Conservation (phyloP, 1,140 invertebrate species). For the Drosophila erecta region DNA sequence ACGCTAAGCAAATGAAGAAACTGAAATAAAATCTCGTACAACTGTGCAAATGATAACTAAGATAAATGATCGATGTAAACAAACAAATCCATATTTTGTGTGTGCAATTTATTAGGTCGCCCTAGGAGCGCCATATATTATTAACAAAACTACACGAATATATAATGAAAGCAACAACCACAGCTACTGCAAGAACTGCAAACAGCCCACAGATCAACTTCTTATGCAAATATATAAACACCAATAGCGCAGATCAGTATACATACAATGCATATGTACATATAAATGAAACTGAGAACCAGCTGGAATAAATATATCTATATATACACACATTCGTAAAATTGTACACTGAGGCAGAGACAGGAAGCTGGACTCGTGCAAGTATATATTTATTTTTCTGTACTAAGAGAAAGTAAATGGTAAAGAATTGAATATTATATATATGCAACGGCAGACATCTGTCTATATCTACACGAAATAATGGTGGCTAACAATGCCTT, state of each 20-base stretch:
- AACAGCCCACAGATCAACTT: constrained; percentile 75
- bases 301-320: constrained; percentile 49
- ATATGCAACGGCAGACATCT: constrained; percentile 19
- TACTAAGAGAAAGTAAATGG: constrained; percentile 45
- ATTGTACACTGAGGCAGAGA: constrained; percentile 35
- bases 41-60: constrained; percentile 49
- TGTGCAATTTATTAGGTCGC: constrained; percentile 62
- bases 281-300: constrained; percentile 37
- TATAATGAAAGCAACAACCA: constrained; percentile 16
- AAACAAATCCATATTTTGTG: constrained; percentile 73
- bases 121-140: constrained; percentile 37
- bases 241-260: constrained; percentile 14
- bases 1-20: constrained; percentile 12
- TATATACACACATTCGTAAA: constrained; percentile 29
- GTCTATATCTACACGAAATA: constrained; percentile 23
- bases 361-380: constrained; percentile 20
- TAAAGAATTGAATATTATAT: constrained; percentile 44
- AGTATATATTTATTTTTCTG: constrained; percentile 67
- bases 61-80: constrained; percentile 19
- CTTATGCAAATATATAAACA: constrained; percentile 55
- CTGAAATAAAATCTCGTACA: constrained; percentile 33
- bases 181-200: constrained; percentile 51
- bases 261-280: constrained; percentile 26
- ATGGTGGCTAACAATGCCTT: constrained; percentile 21
- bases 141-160: constrained; percentile 32